Base-by-base conservation (phyloP, 2,797 vertebrate genomes). In the Australoheros facetus region DNA sequence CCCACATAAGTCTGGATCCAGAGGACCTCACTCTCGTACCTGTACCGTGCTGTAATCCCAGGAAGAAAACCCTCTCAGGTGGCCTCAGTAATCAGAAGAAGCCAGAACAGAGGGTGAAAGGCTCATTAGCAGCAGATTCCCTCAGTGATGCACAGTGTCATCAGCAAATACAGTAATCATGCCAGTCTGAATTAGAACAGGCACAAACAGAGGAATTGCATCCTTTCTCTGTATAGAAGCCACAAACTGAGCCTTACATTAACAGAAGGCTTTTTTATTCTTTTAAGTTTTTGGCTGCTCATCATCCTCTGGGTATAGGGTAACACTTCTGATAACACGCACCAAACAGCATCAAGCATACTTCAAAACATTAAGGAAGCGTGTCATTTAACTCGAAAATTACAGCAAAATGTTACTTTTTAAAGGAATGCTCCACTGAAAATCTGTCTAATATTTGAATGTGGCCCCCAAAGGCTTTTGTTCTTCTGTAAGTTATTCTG, bases 11-110 rank as follows among this genome's bases (percentile, higher is more conserved):
- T 5, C 92, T 12, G 85, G 88, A 73, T 89, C 86, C 64, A 90
- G 78, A 88, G 95, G 87, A 34, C 91, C 94, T 14, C 96, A 88
- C 88, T 96, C 95, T 6, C 95, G 96, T 73, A 95, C 95, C 9
- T 98, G 97, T 87, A 21, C 60, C 56, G 10, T 99, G 69, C 94
- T 99, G 53, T 99, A 85, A 96, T 7, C 39, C 26, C n/a, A 5
- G 14, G 34, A 23, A 2, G 7, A 3, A 1, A 28, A 14, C 69
- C 34, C 34, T 39, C 62, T 56, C 77, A 28, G 71, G 60, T 26
- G 83, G 26, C 55, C 34, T 73, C 1, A 19, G 42, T 69, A 19
- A 51, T 69, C 62, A 69, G 42, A 1, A 45, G 19, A 39, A 37
- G 42, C 14, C 14, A 4, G 30, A 78, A 48, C 70, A 70, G 73